Base-by-base conservation (phyloP, 1,140 invertebrate genomes). In the Bombus haemorrhoidalis region DNA sequence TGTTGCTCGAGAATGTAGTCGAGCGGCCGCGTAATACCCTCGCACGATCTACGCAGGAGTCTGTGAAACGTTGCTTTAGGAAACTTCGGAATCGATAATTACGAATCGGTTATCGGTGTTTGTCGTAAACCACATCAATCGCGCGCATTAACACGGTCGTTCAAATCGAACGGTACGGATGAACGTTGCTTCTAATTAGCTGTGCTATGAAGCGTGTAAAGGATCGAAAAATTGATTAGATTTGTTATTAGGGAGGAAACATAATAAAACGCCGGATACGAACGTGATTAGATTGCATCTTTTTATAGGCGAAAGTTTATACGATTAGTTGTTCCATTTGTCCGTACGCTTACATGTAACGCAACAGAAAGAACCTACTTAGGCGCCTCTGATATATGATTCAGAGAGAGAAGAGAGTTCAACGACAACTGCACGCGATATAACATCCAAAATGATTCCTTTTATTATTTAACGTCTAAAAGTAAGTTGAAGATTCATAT, bases 11-110 rank as follows among this genome's bases (percentile, higher is more conserved):
- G 71, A 37, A 47, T 18, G 34, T 57, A 72, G 57, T 81, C 62
- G 84, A 57, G 81, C 78, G 84, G 59, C 41, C 81, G 41, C 81
- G 81, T 68, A 83, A 83, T 73, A 73, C 37, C 83, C 34, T 73
- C 53, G 87, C 64, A 62, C 41, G 75, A 81, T 82, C 86, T 76
- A 89, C 88, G 84, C 80, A 83, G 34, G 39, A 73, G 66, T 37
- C 59, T 83, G 85, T 37, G 80, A 82, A 89, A 89, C 75, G 75
- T 77, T 77, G 87, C 72, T 89, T 81, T 53, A 64, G 68, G 75
- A 88, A 87, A 81, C 83, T 85, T 69, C 62, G 43, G 78, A 81
- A 88, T 89, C 87, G 86, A 89, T 88, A 81, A 68, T 73, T 77
- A 32, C 59, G 82, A 85, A 82, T 89, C 79, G 87, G 85, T 88